Base-by-base conservation (phyloP, 2,113 vertebrate genomes). In the Aspiorhynchus laticeps region DNA sequence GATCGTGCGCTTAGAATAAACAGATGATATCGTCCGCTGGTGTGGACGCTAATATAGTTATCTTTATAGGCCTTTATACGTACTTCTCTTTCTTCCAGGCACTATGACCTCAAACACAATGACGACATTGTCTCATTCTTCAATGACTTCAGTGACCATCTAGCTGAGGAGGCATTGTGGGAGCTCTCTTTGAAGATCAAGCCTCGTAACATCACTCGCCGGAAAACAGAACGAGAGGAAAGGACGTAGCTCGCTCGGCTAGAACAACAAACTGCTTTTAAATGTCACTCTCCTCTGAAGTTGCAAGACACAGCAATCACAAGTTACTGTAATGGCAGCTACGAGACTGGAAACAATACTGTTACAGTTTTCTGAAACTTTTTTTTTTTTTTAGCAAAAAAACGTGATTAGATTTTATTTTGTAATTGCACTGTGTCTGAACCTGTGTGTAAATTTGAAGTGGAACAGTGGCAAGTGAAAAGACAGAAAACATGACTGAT, bases 181-280 rank as follows among this genome's bases (percentile, higher is more conserved):
- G 98, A 99, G 87, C 96, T 99, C 17, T 98, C 98, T 28, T 94
- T 98, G 86, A 98, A 97, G 93, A 97, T 99, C 93, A 97, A 97
- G 48, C 98, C 97, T 5, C 93, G 96, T 5, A 98, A 97, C 89
- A 94, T 95, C 48, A 95, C 96, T 0, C 91, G 97, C 88, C 93
- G 95, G 77, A 97, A 95, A 88, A 97, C 96, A 86, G 96, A 97
- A 8, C 92, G 96, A 0, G 96, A 97, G 46, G 97, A 97, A 89
- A 97, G 97, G 75, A 97, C 96, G 91, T 97, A 97, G 93, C 89
- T 74, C 2, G 33, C 4, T 19, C 36, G 8, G 21, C 56, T 7
- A 63, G 28, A 24, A 12, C 1, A 33, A 33, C 59, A 53, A 51
- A 85, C 83, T 69, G 71, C 41, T 26, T 53, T 26, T 28, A 36